Conservation (phyloP, 2,113 vertebrate species). For the Rhinichthys klamathensis region DNA sequence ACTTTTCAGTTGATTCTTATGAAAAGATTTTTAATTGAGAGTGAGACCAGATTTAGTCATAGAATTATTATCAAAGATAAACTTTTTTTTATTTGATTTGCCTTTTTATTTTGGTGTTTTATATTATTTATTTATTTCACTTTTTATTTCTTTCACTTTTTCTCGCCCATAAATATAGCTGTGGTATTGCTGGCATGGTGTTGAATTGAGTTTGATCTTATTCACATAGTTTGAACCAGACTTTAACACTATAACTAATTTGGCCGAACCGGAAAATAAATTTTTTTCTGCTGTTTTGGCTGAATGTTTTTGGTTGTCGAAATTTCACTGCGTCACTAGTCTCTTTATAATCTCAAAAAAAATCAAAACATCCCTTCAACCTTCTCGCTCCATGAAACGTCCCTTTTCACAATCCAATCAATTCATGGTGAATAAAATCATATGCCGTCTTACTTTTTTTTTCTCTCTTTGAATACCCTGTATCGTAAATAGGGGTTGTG, state of each 20-base stretch:
- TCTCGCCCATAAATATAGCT: too few species aligned
- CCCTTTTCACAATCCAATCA: neutral
- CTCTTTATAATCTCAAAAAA: neutral
- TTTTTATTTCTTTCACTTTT: too few species aligned
- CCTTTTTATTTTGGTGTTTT: too few species aligned
- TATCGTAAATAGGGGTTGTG: neutral
- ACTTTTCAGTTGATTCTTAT: too few species aligned
- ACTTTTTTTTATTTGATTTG: too few species aligned
- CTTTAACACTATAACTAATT: neutral
- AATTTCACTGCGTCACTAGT: neutral
- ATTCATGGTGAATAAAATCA: neutral
- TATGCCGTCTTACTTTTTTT: neutral
- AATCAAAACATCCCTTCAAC: neutral
- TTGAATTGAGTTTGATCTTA: too few species aligned
- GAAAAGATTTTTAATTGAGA: too few species aligned
- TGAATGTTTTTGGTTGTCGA: neutral
- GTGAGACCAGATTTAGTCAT: too few species aligned
- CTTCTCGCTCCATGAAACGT: neutral
- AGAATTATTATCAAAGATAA: too few species aligned
- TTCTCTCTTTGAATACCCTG: neutral
- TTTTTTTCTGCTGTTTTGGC: neutral
- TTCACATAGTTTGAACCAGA: too few species aligned
- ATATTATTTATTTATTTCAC: too few species aligned
- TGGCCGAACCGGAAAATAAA: neutral
- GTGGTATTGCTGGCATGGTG: too few species aligned